Conservation (phyloP, 2,888 invertebrate genomes). For the Anodontia alba region DNA sequence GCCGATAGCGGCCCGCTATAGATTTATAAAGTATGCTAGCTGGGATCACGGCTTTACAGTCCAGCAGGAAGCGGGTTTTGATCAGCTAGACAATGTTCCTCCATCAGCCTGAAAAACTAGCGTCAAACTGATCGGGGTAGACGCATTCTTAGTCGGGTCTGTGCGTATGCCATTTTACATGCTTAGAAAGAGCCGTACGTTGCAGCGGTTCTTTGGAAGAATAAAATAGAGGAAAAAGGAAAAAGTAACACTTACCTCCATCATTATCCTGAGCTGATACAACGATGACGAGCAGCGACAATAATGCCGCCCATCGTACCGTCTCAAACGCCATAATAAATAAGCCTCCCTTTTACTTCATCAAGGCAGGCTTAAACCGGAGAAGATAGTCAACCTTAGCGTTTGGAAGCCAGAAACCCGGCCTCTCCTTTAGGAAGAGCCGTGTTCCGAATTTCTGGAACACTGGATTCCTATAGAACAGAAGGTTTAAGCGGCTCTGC, state of each 20-base stretch:
- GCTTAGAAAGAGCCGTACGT: too few species aligned
- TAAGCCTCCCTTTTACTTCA: conserved; percentile 47
- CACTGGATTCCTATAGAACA: conserved; percentile 62
- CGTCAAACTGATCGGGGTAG: too few species aligned
- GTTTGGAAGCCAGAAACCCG: conserved; percentile 63
- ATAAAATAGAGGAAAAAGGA: too few species aligned
- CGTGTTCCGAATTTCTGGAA: conserved; percentile 67
- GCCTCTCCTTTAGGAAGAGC: conserved; percentile 65
- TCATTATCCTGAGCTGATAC: conserved; percentile 43
- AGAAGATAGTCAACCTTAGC: conserved; percentile 46
- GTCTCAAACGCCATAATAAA: conserved; percentile 61
- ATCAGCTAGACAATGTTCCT: too few species aligned
- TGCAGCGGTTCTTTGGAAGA: too few species aligned
- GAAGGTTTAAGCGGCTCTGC: conserved; percentile 48
- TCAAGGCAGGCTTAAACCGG: conserved; percentile 60
- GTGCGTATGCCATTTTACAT: too few species aligned
- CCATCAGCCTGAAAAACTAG: too few species aligned
- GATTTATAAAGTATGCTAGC: too few species aligned
- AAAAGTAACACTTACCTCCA: conserved; percentile 20
- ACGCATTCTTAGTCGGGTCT: too few species aligned
- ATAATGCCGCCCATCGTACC: conserved; percentile 59
- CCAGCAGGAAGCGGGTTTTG: too few species aligned
- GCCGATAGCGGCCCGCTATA: too few species aligned
- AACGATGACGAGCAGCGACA: conserved; percentile 52
- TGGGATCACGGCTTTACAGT: too few species aligned